Evolutionary conservation across 2,888 invertebrate species (phyloP).

Genomic region (Gibbula magus): DNA sequence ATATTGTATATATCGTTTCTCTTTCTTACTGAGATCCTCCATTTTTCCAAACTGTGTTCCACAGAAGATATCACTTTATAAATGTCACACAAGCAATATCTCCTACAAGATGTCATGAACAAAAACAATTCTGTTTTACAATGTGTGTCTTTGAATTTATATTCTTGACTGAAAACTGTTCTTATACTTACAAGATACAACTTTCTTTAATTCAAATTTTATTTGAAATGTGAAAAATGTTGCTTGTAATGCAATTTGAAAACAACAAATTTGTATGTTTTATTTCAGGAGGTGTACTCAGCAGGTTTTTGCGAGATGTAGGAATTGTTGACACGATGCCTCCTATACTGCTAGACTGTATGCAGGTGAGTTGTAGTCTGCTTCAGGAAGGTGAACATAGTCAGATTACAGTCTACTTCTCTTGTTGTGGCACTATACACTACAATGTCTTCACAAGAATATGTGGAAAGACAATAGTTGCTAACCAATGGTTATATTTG

Average conservation of each 20-base stretch:
- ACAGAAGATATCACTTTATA: no score
- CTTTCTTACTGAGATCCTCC: neutral
- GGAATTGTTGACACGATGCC: constrained; percentile 55
- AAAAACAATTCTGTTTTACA: no score
- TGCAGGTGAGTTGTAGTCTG: constrained; percentile 55
- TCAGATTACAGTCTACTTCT: no score
- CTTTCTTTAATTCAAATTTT: no score
- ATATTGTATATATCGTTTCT: neutral
- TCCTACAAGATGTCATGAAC: no score
- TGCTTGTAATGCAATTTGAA: neutral
- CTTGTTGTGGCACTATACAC: neutral
- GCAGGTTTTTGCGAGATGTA: constrained; percentile 52
- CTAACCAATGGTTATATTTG: no score
- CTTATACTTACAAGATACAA: no score
- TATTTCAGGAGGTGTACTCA: constrained; percentile 48
- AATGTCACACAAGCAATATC: no score
- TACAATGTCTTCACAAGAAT: neutral
- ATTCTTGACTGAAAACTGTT: no score
- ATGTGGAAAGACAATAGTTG: no score
- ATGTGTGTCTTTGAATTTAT: no score
- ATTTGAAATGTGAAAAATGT: no score
- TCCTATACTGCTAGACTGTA: constrained; percentile 52
- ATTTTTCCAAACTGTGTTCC: neutral
- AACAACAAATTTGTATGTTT: neutral
- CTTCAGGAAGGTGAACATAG: neutral